These are phyloP conservation scores for Aporophyla nigra DNA, from an alignment of 2,888 invertebrate genomes.

Conservation along the genomic window DNA sequence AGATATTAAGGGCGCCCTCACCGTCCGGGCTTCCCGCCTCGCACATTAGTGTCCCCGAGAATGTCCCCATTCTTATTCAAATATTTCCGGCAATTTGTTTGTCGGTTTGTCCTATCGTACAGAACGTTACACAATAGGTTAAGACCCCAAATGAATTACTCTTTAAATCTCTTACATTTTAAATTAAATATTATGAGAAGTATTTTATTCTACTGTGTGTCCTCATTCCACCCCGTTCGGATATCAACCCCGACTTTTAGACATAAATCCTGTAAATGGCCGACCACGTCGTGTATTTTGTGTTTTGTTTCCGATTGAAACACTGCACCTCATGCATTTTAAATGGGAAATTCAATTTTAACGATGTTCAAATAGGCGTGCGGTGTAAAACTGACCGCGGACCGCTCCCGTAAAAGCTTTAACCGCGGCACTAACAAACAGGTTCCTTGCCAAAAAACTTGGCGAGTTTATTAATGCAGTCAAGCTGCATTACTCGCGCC, in stretches of 20 bases:
- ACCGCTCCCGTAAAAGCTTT: slow-evolving; percentile 68
- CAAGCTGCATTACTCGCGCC: slow-evolving; percentile 80
- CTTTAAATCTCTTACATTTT: slow-evolving; percentile 43
- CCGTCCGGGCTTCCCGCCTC: slow-evolving; percentile 85
- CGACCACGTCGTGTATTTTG: slow-evolving; percentile 39
- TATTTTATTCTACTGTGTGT: neutral
- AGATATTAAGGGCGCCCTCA: slow-evolving; percentile 86
- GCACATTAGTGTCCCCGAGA: slow-evolving; percentile 88
- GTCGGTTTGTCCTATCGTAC: slow-evolving; percentile 87
- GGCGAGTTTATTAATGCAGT: slow-evolving; percentile 84
- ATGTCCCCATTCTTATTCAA: slow-evolving; percentile 89
- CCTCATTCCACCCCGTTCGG: neutral
- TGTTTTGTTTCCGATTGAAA: slow-evolving; percentile 50
- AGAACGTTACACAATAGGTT: slow-evolving; percentile 80
- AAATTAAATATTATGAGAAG: slow-evolving; percentile 5
- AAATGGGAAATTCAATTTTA: slow-evolving; percentile 63
- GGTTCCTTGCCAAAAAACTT: slow-evolving; percentile 86
- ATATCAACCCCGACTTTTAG: slow-evolving; percentile 49
- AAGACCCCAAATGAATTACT: slow-evolving; percentile 75
- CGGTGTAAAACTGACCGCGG: slow-evolving; percentile 63
- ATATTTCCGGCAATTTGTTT: slow-evolving; percentile 90
- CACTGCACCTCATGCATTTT: slow-evolving; percentile 57
- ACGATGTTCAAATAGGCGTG: slow-evolving; percentile 62
- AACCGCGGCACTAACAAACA: slow-evolving; percentile 71
- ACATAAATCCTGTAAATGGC: slow-evolving; percentile 47